phyloP scores from a whole-genome alignment of 2,113 vertebrate species.

The Marmota flaviventris region DNA sequence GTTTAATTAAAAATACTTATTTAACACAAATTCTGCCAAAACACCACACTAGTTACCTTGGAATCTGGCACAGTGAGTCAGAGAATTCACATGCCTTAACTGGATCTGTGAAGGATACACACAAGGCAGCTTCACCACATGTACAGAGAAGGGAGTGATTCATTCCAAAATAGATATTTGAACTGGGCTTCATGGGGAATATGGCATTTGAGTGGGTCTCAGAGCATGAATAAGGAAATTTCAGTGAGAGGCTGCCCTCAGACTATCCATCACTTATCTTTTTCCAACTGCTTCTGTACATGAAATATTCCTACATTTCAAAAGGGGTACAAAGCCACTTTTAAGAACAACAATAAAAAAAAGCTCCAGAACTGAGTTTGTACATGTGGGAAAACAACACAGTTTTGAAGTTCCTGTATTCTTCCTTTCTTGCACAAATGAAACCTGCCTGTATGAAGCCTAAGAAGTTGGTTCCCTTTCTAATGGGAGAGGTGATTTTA shows the following conservation, averaged over 20 bases:
- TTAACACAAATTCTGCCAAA: not conserved
- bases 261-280: not conserved
- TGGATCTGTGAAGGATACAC: not conserved
- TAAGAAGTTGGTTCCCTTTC: constrained; percentile 22
- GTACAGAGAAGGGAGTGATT: not conserved
- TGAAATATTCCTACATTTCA: not conserved
- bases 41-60: not conserved
- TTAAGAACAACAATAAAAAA: not conserved
- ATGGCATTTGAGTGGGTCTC: no score
- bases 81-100: not conserved
- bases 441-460: not conserved
- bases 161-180: not conserved
- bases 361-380: not conserved
- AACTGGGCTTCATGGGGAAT: not conserved
- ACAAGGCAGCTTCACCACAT: not conserved
- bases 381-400: not conserved
- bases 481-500: not conserved
- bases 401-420: not conserved
- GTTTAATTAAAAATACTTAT: not conserved
- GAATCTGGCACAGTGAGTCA: not conserved
- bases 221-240: not conserved
- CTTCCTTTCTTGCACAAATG: not conserved
- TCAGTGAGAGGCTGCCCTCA: not conserved
- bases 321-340: not conserved
- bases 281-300: not conserved